Conservation (phyloP, 2,797 vertebrate genomes). For the Delichon dasypus region DNA sequence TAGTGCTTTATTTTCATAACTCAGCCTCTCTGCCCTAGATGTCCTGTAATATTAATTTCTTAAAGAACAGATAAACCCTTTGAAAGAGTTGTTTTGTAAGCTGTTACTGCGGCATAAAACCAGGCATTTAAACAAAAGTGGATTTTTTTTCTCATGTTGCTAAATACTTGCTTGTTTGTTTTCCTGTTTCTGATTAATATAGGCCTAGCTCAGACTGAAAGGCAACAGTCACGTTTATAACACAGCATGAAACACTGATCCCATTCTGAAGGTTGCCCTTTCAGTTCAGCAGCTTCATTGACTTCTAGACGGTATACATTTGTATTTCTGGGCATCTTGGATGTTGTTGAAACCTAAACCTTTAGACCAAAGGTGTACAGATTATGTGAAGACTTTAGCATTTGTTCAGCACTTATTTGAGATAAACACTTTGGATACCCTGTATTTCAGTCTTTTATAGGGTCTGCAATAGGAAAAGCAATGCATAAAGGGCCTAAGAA, state of each 20-base stretch:
- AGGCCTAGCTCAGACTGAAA: not conserved
- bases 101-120: not conserved
- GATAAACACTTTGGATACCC: not conserved
- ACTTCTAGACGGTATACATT: conserved; percentile 30
- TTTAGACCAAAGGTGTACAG: not conserved
- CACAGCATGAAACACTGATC: not conserved
- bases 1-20: not conserved
- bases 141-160: not conserved
- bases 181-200: not conserved
- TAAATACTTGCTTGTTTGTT: not conserved
- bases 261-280: conserved; percentile 38
- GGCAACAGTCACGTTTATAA: not conserved
- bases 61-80: not conserved
- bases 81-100: not conserved
- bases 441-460: not conserved
- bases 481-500: not conserved
- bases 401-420: not conserved
- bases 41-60: not conserved
- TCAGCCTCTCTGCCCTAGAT: not conserved
- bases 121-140: not conserved
- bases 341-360: not conserved
- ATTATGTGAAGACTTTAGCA: not conserved
- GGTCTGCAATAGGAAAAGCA: not conserved
- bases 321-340: conserved; percentile 32
- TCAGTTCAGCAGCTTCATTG: conserved; percentile 58